phyloP scores from a whole-genome alignment of 2,113 vertebrate genomes.

The Aleadryas rufinucha region DNA sequence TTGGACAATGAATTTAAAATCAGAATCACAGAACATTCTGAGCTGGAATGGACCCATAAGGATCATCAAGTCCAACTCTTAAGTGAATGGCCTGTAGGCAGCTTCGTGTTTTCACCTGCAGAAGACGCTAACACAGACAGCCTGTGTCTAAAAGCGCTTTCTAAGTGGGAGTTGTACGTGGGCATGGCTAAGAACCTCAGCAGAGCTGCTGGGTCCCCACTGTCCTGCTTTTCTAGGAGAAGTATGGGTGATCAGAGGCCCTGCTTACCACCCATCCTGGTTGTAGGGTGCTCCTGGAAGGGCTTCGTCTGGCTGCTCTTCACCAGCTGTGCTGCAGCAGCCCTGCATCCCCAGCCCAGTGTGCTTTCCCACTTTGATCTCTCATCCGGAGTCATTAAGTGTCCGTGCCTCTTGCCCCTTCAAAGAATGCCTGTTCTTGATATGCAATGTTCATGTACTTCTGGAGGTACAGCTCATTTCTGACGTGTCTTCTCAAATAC shows the following conservation, averaged over 20 bases:
- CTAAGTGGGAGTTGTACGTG: accelerated
- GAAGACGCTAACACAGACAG: neutral
- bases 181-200: accelerated
- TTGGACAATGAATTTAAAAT: neutral
- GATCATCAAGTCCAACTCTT: neutral
- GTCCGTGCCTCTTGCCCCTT: neutral
- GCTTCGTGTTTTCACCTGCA: neutral
- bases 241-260: neutral
- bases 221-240: neutral
- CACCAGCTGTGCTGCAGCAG: neutral
- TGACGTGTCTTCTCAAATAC: neutral
- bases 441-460: accelerated
- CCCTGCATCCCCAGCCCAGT: neutral
- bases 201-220: accelerated
- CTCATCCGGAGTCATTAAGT: neutral
- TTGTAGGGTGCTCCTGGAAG: neutral
- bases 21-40: neutral
- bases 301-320: neutral
- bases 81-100: neutral
- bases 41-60: neutral
- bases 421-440: neutral
- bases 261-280: accelerated
- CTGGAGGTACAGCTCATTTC: neutral
- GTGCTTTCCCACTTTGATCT: neutral
- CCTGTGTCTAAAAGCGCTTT: neutral